Percentiles rank a stretch among this genome's conserved stretches.
Evolutionary conservation across 1,140 invertebrate species (phyloP).

Genomic region (Armadillidium nasatum): DNA sequence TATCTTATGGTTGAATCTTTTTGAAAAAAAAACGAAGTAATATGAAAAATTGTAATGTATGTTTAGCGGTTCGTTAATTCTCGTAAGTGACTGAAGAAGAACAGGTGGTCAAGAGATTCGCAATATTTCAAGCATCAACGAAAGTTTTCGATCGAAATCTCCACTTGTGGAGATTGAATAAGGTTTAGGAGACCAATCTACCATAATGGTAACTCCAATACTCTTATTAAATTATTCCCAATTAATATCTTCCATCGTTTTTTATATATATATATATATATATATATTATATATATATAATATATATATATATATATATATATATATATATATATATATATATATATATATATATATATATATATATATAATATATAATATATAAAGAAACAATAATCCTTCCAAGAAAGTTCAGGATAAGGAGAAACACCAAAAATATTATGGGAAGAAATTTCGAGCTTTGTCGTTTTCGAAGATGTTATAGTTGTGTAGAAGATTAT

Average conservation of each 20-base stretch:
- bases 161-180: background rate
- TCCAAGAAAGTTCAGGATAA: too few relatives aligned
- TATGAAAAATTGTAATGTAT: background rate
- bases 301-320: background rate
- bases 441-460: too few relatives aligned
- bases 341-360: background rate
- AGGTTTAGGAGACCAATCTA: background rate
- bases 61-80: slow-evolving; percentile 4
- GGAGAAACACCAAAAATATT: too few relatives aligned
- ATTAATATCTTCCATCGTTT: too few relatives aligned
- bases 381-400: too few relatives aligned
- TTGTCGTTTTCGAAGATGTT: too few relatives aligned
- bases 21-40: background rate
- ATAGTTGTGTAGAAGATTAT: too few relatives aligned
- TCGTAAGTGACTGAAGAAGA: background rate
- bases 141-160: background rate
- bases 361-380: background rate
- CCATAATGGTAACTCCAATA: background rate
- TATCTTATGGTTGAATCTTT: too few relatives aligned
- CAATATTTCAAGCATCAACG: background rate
- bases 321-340: background rate
- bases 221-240: background rate
- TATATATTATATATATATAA: slow-evolving; percentile 15
- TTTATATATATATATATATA: background rate
- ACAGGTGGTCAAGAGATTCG: background rate